Evolutionary conservation across 2,888 invertebrate species (phyloP), one percentile per base, ranked within the genome.

Genomic region (Polydrusus tereticollis): DNA sequence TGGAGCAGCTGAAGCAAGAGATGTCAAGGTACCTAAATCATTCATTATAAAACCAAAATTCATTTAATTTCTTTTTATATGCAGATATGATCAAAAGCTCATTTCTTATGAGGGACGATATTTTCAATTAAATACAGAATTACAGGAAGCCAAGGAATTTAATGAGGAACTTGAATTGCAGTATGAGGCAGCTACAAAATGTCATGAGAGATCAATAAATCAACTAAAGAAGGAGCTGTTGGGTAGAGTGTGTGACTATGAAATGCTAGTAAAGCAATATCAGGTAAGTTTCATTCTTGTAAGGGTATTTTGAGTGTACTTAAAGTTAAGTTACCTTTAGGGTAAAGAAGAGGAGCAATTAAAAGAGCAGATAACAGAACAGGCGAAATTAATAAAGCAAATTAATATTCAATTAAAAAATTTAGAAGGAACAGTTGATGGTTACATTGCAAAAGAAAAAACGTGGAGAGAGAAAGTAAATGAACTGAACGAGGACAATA

Each of bases 1-100:
- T 90, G 0, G 90, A 89, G 78, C 86, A 87, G 80, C 82, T 90
- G 79, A 78, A 87, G 87, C 80, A 80, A 84, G 79, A 86, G 80
- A 63, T 86, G 16, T 76, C 80, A 20, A 73, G 73, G 71, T 73
- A 64, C 1, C 16, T 38, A 36, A 20, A 21, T 38, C 12, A 36
- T n/a, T n/a, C n/a, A n/a, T n/a, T n/a, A n/a, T n/a, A n/a, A n/a
- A n/a, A n/a, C 26, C 26, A 26, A 26, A 26, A 26, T 26, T 7
- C n/a, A n/a, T n/a, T n/a, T n/a, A n/a, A n/a, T n/a, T 45, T 20
- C 26, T 26, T 20, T 62, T 60, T 45, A 7, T n/a, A 43, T 14
- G 6, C 14, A 72, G 72, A 8, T 81, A 80, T 55, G 86, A 86
- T 75, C 75, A 75, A 29, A 80, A 80, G 58, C 79, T 84, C 14